These are phyloP conservation scores for Taenioides sp. DNA, from an alignment of 2,797 vertebrate genomes.

Conservation along the genomic window DNA sequence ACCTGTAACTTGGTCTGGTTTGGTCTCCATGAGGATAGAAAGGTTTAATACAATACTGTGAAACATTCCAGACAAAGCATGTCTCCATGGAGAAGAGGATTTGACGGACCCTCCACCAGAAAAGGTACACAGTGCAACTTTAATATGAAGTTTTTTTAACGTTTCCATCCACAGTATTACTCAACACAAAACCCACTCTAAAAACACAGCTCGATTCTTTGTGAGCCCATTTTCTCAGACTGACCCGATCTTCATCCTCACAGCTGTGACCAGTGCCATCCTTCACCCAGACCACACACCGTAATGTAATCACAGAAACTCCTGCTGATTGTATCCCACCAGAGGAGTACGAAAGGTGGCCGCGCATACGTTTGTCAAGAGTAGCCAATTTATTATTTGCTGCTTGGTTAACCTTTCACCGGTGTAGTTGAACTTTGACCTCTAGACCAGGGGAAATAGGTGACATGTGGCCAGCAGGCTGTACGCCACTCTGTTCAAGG, in stretches of 20 bases:
- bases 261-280: constrained; percentile 48
- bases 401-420: constrained; percentile 65
- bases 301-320: constrained; percentile 19
- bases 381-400: constrained; percentile 54
- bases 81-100: no score
- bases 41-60: no score
- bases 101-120: no score
- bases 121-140: no score
- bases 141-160: no score
- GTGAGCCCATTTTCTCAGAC: constrained; percentile 6
- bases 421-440: constrained; percentile 54
- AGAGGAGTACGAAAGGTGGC: constrained; percentile 14
- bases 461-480: constrained; percentile 68
- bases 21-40: no score
- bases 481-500: constrained; percentile 50
- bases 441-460: constrained; percentile 48
- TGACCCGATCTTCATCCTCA: constrained; percentile 21
- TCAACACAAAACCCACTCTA: not conserved
- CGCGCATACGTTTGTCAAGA: constrained; percentile 53
- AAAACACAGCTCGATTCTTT: not conserved
- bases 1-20: no score
- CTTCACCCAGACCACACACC: constrained; percentile 64
- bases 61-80: no score
- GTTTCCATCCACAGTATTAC: no score
- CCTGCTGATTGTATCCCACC: constrained; percentile 38